Evolutionary conservation across 2,113 vertebrate species (phyloP), one percentile per base, ranked within the genome.

Genomic region (Axis porcinus): DNA sequence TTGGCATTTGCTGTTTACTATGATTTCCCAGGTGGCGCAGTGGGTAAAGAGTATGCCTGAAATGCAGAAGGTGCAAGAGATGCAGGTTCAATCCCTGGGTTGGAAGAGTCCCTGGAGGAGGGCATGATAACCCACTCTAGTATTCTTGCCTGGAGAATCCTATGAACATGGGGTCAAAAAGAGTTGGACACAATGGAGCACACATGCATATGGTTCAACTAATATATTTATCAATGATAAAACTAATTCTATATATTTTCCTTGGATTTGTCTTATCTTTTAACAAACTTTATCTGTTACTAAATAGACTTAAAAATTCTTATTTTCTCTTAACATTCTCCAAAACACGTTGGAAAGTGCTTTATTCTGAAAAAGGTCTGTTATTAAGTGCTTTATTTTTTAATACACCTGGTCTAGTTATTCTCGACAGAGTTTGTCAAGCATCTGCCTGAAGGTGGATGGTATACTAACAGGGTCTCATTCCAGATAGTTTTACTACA

Each of bases 301-400:
- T 83, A 93, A 54, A 33, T 62, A 74, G 1, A 89, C 64, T n/a
- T n/a, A 50, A 28, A 28, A 50, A 33, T 64, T 2, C 89, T 84
- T 43, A 33, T 86, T 91, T 95, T 91, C 7, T 62, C 4, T 92
- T 88, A 55, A 13, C 60, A 50, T 13, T 87, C 21, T 95, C 4
- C 17, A 82, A 85, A 79, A 84, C 36, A 64, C 2, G 27, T 14
- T 79, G 3, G 12, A 70, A 84, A 45, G 13, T 92, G 2, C 21
- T 92, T 87, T 83, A n/a, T 55, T 84, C 70, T 64, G 30, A 76
- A 92, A 95, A 62, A 28, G 0, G 12, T 9, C 11, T 89, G 12
- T 52, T 8, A 83, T 86, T 86, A 91, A 91, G 12, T 79, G 57
- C 55, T 93, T 78, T n/a, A 43, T 79, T 95, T 96, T 91, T 88